Base-by-base conservation (phyloP, 2,888 invertebrate species). In the Catocala sponsa region DNA sequence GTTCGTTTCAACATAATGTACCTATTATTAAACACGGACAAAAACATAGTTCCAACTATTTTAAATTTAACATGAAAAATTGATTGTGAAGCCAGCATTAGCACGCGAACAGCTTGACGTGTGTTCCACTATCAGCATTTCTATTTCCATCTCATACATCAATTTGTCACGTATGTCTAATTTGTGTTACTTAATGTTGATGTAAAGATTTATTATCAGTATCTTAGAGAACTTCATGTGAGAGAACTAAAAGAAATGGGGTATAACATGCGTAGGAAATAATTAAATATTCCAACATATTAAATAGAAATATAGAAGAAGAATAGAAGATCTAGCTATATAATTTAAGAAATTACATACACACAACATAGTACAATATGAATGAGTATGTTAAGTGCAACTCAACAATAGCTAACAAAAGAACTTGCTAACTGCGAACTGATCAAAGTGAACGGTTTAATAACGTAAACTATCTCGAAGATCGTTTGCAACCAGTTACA, bases 21-120 rank as follows among this genome's bases (percentile, higher is more conserved):
- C 64, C 72, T 72, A 79, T 77, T 74, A 79, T 78, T 78, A 74
- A 38, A 63, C 65, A 65, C 65, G 61, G 51, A 70, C 71, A 77
- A 77, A 68, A 73, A 69, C 60, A 68, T 67, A 66, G 70, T 74
- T 78, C 74, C 68, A 56, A 73, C 86, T 91, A 91, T 91, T 90
- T 91, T 87, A 89, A 89, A 87, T 84, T 89, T 86, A 88, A 91
- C 87, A 91, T 92, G 93, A 94, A 91, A 91, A 94, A 93, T 93
- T 90, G 91, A 88, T 91, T 88, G 86, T 81, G 82, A 83, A 82
- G 84, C 88, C 86, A 72, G 77, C 80, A 80, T 81, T 83, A 82
- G 81, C 77, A 79, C 76, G 86, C 80, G 86, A 86, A 86, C 86
- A 85, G 89, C 88, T 91, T 88, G 89, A 91, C 90, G 90, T 83